These are phyloP conservation scores for Chionis minor DNA, from an alignment of 2,113 vertebrate genomes.

Conservation along the genomic window DNA sequence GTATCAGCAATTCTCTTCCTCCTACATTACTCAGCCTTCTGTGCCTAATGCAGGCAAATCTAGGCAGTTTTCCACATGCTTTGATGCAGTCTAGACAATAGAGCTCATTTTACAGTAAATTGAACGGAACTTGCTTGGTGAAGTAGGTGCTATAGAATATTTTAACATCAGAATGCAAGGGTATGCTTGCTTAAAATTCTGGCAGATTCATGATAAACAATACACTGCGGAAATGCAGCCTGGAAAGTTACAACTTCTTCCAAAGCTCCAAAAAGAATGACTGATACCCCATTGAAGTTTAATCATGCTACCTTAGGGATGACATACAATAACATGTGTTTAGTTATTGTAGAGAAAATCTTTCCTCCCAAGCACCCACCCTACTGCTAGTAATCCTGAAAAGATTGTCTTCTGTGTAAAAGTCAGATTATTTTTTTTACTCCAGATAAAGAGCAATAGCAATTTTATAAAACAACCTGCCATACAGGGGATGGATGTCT, in stretches of 20 bases:
- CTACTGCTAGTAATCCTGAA: background rate
- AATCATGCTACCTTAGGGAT: background rate
- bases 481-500: background rate
- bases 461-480: background rate
- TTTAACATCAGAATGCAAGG: background rate
- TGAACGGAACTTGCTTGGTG: background rate
- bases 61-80: background rate
- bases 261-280: background rate
- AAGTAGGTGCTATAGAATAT: background rate
- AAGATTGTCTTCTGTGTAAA: background rate
- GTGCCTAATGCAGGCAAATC: constrained; percentile 13
- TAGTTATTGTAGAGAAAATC: background rate
- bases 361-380: background rate
- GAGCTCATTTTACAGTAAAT: background rate
- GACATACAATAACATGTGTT: background rate
- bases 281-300: background rate
- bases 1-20: background rate
- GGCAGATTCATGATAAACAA: background rate
- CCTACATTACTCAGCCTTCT: background rate
- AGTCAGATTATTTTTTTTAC: background rate
- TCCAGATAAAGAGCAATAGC: background rate
- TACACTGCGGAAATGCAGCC: background rate
- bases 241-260: background rate
- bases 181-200: background rate
- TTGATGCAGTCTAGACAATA: background rate